A percentile compares a stretch with the other conserved stretches of the same genome.
Evolutionary conservation across 2,888 invertebrate genomes (phyloP).

Genomic region (Leucoptera coffeella): DNA sequence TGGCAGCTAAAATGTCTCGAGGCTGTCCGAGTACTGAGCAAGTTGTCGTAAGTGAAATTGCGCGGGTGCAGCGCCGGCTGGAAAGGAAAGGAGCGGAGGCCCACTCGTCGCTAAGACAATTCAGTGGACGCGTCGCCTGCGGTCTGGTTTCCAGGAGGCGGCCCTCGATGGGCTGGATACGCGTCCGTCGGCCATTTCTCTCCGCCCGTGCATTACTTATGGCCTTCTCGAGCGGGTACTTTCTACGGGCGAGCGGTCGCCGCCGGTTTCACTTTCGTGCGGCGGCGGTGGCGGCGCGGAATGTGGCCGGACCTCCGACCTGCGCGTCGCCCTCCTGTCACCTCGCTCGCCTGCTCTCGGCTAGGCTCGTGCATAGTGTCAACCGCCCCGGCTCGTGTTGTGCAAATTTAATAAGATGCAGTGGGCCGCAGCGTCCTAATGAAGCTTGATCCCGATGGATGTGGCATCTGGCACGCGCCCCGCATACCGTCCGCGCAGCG

Average conservation of each 20-base stretch:
- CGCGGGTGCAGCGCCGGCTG: constrained; percentile 13
- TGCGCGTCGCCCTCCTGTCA: constrained; percentile 6
- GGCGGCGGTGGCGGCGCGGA: constrained; percentile 32
- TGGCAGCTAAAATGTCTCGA: neutral
- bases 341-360: no score
- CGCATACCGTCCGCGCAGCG: constrained; percentile 22
- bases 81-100: constrained; percentile 28
- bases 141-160: no score
- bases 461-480: constrained; percentile 25
- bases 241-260: constrained; percentile 40
- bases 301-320: constrained; percentile 51
- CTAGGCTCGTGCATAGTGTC: no score
- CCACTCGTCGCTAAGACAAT: no score
- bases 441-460: no score
- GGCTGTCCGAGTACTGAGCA: neutral
- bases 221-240: no score
- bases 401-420: no score
- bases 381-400: no score
- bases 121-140: no score
- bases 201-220: constrained; percentile 25
- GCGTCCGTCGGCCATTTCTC: neutral
- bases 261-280: constrained; percentile 49
- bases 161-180: no score
- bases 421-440: no score
- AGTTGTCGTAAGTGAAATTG: constrained; percentile 28